Conservation (phyloP, 2,888 invertebrate genomes). For the Cephus nigrinus region DNA sequence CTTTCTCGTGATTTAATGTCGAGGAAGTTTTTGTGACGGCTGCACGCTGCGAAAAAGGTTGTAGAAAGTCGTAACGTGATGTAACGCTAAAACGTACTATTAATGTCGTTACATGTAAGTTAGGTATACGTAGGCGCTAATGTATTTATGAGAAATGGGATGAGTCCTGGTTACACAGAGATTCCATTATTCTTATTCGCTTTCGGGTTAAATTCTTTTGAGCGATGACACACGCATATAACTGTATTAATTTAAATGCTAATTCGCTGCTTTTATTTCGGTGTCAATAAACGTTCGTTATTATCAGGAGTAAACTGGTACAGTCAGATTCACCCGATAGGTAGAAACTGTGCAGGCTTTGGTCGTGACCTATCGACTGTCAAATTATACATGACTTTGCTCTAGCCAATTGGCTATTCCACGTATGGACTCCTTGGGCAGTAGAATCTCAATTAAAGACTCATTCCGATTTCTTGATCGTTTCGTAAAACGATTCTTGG, state of each 20-base stretch:
- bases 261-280: background rate
- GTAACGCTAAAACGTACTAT: constrained; percentile 33
- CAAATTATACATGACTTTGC: background rate
- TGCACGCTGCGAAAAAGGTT: constrained; percentile 24
- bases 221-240: background rate
- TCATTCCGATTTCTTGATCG: background rate
- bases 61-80: constrained; percentile 38
- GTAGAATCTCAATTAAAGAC: background rate
- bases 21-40: constrained; percentile 30
- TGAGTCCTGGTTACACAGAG: background rate
- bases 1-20: constrained; percentile 35
- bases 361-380: background rate
- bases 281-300: background rate
- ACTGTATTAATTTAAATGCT: background rate
- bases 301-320: background rate
- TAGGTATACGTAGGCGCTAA: background rate
- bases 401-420: background rate
- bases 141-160: background rate
- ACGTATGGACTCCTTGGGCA: background rate
- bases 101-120: constrained; percentile 9
- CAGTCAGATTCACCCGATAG: background rate
- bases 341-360: background rate
- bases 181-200: background rate
- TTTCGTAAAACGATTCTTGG: background rate
- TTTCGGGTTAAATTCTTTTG: background rate